A percentile compares a stretch with the other conserved stretches of the same genome.
Evolutionary conservation across 1,140 invertebrate species (phyloP).

Genomic region (Bombus impatiens): DNA sequence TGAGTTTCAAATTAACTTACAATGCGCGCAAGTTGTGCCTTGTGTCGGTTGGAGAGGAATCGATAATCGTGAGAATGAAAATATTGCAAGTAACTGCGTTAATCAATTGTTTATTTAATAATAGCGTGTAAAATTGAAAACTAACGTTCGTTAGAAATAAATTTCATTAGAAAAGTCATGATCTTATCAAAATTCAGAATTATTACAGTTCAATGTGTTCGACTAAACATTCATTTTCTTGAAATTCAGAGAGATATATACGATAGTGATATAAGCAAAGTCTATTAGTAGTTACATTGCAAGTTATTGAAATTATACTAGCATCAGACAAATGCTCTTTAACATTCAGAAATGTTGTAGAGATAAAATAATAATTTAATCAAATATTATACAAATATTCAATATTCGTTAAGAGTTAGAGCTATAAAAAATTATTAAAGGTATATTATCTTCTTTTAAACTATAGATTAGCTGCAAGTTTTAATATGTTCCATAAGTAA

Average conservation of each 20-base stretch:
- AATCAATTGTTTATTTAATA: neutral
- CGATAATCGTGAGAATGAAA: neutral
- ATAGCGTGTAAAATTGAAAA: neutral
- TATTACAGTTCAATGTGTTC: neutral
- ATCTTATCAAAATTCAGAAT: too few relatives aligned
- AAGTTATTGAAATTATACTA: neutral
- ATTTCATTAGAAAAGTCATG: neutral
- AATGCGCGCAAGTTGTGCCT: neutral
- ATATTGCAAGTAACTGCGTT: neutral
- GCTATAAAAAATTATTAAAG: neutral
- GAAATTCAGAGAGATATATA: neutral
- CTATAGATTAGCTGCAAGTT: neutral
- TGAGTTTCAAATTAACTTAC: neutral
- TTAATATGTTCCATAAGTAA: neutral
- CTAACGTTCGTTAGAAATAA: neutral
- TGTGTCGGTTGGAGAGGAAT: neutral
- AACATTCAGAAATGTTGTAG: neutral
- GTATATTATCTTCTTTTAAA: neutral
- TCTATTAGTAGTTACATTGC: neutral
- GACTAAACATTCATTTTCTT: too few relatives aligned
- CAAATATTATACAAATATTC: neutral
- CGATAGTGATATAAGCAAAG: neutral
- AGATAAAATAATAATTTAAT: neutral
- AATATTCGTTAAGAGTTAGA: neutral
- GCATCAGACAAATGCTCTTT: neutral